Evolutionary conservation across 2,113 vertebrate genomes (phyloP).

Genomic region (Megaceryle maxima): DNA sequence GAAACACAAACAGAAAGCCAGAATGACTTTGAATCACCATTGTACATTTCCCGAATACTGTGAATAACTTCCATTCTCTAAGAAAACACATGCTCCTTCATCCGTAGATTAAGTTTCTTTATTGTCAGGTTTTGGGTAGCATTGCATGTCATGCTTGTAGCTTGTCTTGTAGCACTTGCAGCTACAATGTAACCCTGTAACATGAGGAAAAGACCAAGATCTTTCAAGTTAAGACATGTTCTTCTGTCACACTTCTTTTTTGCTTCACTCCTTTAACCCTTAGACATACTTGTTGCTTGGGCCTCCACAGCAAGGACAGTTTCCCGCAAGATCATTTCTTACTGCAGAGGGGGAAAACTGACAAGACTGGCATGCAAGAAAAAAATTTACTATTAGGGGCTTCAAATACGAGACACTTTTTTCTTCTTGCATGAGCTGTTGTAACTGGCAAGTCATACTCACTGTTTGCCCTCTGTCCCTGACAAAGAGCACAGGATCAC

Average conservation of each 20-base stretch:
- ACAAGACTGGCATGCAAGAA: background rate
- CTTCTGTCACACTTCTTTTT: background rate
- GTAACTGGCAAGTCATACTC: background rate
- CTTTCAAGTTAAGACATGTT: background rate
- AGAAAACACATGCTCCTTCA: background rate
- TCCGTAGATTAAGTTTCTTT: background rate
- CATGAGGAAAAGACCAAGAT: background rate
- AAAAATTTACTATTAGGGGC: background rate
- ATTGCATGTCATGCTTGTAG: background rate
- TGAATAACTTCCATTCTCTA: background rate
- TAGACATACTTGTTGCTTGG: background rate
- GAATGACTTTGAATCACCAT: background rate
- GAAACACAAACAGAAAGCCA: background rate
- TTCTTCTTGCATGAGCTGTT: background rate
- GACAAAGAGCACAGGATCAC: background rate
- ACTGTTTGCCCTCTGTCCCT: background rate
- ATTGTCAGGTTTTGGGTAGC: background rate
- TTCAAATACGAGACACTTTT: background rate
- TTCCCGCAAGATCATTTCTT: background rate
- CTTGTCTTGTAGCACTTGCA: background rate
- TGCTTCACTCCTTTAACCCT: background rate
- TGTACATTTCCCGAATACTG: background rate
- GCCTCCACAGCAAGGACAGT: background rate
- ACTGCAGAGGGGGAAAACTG: background rate
- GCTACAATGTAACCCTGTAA: background rate